Evolutionary conservation across 2,797 vertebrate genomes (phyloP), one percentile per base, ranked within the genome.

Genomic region (Rhinella marina): DNA sequence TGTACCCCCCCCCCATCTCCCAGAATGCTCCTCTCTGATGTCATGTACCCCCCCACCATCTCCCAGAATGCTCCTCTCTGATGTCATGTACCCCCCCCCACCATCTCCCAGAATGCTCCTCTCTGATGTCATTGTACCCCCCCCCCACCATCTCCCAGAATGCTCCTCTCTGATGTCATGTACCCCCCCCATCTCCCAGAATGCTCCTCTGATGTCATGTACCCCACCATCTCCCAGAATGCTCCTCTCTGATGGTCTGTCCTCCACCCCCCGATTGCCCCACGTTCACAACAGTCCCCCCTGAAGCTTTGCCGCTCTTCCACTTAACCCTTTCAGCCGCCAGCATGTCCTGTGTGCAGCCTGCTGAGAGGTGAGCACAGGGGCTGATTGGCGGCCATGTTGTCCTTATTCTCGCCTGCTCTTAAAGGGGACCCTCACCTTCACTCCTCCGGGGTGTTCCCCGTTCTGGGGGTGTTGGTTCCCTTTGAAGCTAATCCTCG

Each of bases 281-380:
- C 54, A 56, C 12, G 11, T 54, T 54, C 54, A 10, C 52, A 9
- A 54, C 52, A 56, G 11, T 56, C 12, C 14, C 5, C n/a, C 10
- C 50, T 52, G 75, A 59, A n/a, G 79, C 79, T 81, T 81, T 48
- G 79, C 79, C 21, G 2, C 16, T 61, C 59, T n/a, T 32, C 56
- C 75, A 50, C 75, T 25, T 79, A 29, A 79, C 27, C 52, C n/a
- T 7, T 27, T 27, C 66, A 70, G 14, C 7, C 7, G 52, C 77
- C 59, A 64, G 32, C 59, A 8, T 81, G 25, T 61, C n/a, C 54
- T 80, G 13, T 32, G 77, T 59, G 54, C 27, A 11, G 14, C n/a
- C 76, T 27, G 50, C 76, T 78, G 76, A 27, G 6, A 80, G 56
- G 29, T 21, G 29, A 32, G 27, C 21, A 11, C 27, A 32, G n/a